Percentiles rank a stretch among this genome's conserved stretches.
Conservation (phyloP, 2,113 vertebrate species). For the Istiophorus platypterus region DNA sequence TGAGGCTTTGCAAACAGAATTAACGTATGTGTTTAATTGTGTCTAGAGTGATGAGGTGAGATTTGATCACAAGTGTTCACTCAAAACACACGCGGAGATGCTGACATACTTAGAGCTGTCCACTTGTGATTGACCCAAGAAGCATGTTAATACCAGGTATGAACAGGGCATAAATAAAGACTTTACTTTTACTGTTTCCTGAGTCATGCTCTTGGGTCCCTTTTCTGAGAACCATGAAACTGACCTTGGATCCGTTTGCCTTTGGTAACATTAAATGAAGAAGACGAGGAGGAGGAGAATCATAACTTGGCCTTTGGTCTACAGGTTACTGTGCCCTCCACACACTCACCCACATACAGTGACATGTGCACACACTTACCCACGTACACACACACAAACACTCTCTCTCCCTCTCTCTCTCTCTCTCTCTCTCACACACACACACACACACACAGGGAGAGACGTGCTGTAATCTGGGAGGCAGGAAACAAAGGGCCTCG, state of each 20-base stretch:
- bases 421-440: constrained; percentile 1
- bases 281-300: constrained; percentile 58
- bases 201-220: neutral
- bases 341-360: constrained; percentile 25
- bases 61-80: too few species aligned
- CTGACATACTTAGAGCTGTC: too few species aligned
- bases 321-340: constrained; percentile 85
- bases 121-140: too few species aligned
- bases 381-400: constrained; percentile 24
- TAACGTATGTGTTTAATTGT: too few species aligned
- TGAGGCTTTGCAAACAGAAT: too few species aligned
- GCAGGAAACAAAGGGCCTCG: constrained; percentile 95
- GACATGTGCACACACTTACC: neutral
- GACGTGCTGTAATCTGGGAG: constrained; percentile 93
- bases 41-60: too few species aligned
- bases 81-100: too few species aligned
- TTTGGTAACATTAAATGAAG: constrained; percentile 40
- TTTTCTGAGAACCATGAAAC: neutral
- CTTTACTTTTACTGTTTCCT: neutral
- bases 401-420: too few species aligned
- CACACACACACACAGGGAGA: constrained; percentile 80
- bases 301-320: constrained; percentile 71
- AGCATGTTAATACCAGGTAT: too few species aligned
- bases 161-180: neutral
- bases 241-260: constrained; percentile 1